These are phyloP conservation scores for Ctenopoma multispine DNA, from an alignment of 2,797 vertebrate species.

Conservation along the genomic window DNA sequence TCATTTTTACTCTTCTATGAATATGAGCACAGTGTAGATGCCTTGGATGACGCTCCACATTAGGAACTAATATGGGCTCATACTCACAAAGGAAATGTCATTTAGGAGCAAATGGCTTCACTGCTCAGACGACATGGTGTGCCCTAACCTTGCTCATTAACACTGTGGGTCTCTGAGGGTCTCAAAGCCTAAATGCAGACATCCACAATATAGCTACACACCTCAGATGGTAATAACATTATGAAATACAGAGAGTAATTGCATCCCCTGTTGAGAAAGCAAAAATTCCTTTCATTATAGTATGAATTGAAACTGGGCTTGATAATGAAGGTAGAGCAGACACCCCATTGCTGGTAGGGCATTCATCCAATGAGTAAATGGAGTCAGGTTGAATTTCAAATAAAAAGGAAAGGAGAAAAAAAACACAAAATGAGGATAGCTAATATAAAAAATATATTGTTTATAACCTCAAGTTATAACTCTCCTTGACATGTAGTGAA, in stretches of 20 bases:
- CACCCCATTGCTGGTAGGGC: conserved; percentile 41
- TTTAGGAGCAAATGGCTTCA: conserved; percentile 59
- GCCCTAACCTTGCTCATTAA: conserved; percentile 55
- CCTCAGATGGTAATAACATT: conserved; percentile 47
- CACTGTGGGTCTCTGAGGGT: conserved; percentile 36
- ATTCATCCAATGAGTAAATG: conserved; percentile 44
- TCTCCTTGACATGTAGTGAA: conserved; percentile 64
- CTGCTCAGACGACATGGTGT: conserved; percentile 25
- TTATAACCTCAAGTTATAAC: conserved; percentile 54
- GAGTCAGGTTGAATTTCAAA: conserved; percentile 39
- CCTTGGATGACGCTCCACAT: conserved; percentile 51
- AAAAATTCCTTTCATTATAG: conserved; percentile 56
- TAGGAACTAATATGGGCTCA: conserved; percentile 55
- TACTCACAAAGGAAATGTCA: conserved; percentile 59
- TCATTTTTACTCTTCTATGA: conserved; percentile 35
- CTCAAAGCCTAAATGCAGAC: conserved; percentile 26
- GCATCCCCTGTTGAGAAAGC: conserved; percentile 49
- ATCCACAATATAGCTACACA: conserved; percentile 34
- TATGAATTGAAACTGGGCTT: conserved; percentile 35
- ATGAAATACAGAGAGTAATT: conserved; percentile 56
- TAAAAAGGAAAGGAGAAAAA: not conserved
- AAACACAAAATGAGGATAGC: conserved; percentile 18
- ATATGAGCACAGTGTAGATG: conserved; percentile 36
- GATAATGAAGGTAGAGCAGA: conserved; percentile 47
- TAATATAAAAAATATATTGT: conserved; percentile 24